Conservation (phyloP, 2,797 vertebrate genomes). For the Meriones psammophilus region DNA sequence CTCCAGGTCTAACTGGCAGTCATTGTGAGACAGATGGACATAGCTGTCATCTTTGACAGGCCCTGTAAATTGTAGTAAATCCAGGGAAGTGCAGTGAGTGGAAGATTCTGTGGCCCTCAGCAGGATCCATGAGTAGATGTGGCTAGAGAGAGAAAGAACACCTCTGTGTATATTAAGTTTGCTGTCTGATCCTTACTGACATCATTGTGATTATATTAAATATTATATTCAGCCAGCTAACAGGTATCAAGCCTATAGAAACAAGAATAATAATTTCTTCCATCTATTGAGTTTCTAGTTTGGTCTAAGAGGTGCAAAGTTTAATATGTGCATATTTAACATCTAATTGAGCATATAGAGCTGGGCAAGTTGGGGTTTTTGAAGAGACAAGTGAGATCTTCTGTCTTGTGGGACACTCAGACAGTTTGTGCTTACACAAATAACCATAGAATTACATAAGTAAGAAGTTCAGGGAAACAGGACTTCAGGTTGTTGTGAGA, state of each 20-base stretch:
- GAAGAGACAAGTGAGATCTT: neutral
- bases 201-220: neutral
- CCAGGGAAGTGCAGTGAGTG: neutral
- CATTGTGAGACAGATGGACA: slow-evolving; percentile 26
- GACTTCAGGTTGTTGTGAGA: neutral
- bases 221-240: neutral
- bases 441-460: neutral
- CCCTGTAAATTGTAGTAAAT: neutral
- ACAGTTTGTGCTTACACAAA: neutral
- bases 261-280: neutral
- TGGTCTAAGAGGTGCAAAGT: neutral
- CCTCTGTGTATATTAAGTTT: neutral
- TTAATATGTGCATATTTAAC: neutral
- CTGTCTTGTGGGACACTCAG: neutral
- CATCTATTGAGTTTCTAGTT: neutral
- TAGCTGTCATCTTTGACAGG: neutral
- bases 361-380: neutral
- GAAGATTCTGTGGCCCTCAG: neutral
- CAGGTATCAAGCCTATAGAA: neutral
- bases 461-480: slow-evolving; percentile 34
- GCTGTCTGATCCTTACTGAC: neutral
- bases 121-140: neutral
- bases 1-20: slow-evolving; percentile 34
- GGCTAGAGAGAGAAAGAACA: slow-evolving; percentile 16
- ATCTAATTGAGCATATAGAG: neutral